Conservation (phyloP, 2,797 vertebrate species). For the Hydrolagus colliei region DNA sequence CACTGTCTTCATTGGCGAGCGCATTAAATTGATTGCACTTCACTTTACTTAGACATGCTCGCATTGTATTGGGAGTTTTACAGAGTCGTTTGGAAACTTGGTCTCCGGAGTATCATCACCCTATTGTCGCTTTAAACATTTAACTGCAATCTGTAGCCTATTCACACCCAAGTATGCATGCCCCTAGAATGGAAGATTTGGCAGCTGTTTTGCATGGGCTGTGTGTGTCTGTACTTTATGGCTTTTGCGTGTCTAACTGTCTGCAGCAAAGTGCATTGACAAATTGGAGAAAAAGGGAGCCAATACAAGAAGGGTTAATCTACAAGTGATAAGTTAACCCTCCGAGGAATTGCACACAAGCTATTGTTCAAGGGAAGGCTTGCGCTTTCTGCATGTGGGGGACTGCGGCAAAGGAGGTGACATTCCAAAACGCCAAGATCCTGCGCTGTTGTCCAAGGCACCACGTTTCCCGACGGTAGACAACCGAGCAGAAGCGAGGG, state of each 20-base stretch:
- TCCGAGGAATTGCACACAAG: slow-evolving; percentile 42
- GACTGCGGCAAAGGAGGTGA: background rate
- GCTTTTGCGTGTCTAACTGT: slow-evolving; percentile 55
- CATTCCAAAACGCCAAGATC: background rate
- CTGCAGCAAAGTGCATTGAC: slow-evolving; percentile 51
- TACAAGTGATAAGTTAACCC: slow-evolving; percentile 49
- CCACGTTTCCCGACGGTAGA: background rate
- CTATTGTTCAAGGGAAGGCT: slow-evolving; percentile 46
- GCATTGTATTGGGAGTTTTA: background rate
- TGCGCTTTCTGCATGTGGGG: slow-evolving; percentile 42
- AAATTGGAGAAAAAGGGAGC: slow-evolving; percentile 45
- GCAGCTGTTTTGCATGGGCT: slow-evolving; percentile 49
- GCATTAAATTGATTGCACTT: slow-evolving; percentile 16
- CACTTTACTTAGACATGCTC: background rate
- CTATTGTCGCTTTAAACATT: slow-evolving; percentile 48
- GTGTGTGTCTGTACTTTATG: slow-evolving; percentile 46
- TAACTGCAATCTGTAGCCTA: slow-evolving; percentile 48
- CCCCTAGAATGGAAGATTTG: slow-evolving; percentile 48
- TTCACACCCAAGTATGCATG: slow-evolving; percentile 49
- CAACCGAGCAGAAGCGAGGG: background rate
- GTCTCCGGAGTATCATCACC: slow-evolving; percentile 52
- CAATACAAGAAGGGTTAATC: slow-evolving; percentile 49
- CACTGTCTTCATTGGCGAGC: background rate
- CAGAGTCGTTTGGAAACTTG: slow-evolving; percentile 44
- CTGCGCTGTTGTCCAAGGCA: background rate